Evolutionary conservation across 2,113 vertebrate genomes (phyloP).

Genomic region (Peromyscus leucopus): DNA sequence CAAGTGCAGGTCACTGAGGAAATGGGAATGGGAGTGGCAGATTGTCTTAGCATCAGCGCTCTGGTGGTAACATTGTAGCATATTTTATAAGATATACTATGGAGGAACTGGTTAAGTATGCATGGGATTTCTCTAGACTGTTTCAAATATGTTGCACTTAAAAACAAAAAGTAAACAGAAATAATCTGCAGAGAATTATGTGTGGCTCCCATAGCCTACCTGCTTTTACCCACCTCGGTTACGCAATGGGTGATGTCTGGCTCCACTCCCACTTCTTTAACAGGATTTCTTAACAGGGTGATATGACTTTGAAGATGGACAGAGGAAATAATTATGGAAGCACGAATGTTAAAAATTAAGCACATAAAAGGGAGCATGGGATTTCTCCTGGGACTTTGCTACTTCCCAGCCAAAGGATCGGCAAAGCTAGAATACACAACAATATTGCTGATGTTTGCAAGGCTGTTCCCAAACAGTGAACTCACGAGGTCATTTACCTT

Average conservation of each 20-base stretch:
- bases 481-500: not conserved
- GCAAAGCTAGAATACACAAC: not conserved
- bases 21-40: not conserved
- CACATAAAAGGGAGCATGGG: not conserved
- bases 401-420: not conserved
- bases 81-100: not conserved
- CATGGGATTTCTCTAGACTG: not conserved
- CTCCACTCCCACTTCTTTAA: not conserved
- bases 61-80: not conserved
- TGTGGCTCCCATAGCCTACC: rapidly evolving
- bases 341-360: not conserved
- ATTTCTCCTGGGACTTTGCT: not conserved
- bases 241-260: not conserved
- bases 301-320: not conserved
- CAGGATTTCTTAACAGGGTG: not conserved
- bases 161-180: not conserved
- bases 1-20: not conserved
- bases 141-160: not conserved
- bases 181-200: not conserved
- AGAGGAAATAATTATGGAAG: not conserved
- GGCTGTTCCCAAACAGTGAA: not conserved
- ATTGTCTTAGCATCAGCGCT: not conserved
- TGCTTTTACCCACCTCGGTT: not conserved
- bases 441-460: not conserved
- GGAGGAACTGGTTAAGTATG: not conserved